Evolutionary conservation across 2,113 vertebrate species (phyloP), one percentile per base, ranked within the genome.

Genomic region (Urocynchramus pylzowi): DNA sequence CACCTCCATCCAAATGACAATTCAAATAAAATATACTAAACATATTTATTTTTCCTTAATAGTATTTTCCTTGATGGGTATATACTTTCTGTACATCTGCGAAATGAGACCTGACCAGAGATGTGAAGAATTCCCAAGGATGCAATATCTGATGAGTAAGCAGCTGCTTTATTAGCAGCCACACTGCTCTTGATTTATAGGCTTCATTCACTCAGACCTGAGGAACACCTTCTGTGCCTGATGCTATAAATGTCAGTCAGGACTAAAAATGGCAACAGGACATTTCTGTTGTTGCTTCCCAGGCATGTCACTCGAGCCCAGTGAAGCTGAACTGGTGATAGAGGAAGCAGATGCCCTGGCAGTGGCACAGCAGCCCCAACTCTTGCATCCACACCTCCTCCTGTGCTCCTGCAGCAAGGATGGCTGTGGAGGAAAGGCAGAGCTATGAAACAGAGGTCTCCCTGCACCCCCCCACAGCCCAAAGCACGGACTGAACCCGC

Each of bases 401-500:
- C 82, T 50, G 33, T 10, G 1, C 4, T 54, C 47, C 65, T 3
- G 6, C 47, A 57, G 44, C 0, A 0, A 39, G 49, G 31, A 33
- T 1, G 1, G 68, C 28, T 75, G 68, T n/a, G 0, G 0, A 82
- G 31, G 31, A 21, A 79, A 68, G 76, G 74, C 53, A 75, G 50
- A 83, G 64, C 59, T 59, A 52, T 11, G 28, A 56, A 87, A 80
- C 52, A 70, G 5, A 1, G 59, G 33, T 54, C 16, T 74, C 47
- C 56, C 73, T 77, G 54, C 1, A 5, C 44, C 41, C 1, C 1
- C 22, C 63, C 35, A 7, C n/a, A 73, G 79, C 45, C 54, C n/a
- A 6, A 1, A 17, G 6, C 3, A 2, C 5, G 2, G 53, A 16
- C 35, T 1, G 1, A 84, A 39, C 49, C 53, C 1, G 0, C 50